Base-by-base conservation (phyloP, 2,888 invertebrate species). In the Heliconius ethilla region DNA sequence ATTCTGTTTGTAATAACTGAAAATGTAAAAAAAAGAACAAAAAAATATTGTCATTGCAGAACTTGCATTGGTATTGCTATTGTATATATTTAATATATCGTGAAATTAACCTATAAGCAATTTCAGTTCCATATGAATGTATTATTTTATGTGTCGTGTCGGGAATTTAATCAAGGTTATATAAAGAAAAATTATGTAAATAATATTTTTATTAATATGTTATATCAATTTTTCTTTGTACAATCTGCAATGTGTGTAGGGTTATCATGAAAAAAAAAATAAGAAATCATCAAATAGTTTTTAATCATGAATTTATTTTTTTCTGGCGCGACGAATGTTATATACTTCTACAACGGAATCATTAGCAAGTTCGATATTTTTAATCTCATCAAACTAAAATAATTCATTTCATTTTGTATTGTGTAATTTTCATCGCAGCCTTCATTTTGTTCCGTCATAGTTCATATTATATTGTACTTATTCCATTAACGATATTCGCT, bases 401-500 rank as follows among this genome's bases (percentile, higher is more conserved):
- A 90, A 88, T 87, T 89, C 86, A 87, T 84, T 87, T 90, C 88
- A 89, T 91, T 87, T 91, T 79, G 78, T 85, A 77, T 84, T 90
- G 87, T 88, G 82, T 90, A 87, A 88, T 88, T 81, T 80, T 80
- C 83, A 82, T 87, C 83, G 82, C 83, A 83, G 81, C 83, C 79
- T 82, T 88, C 83, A 84, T 86, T 87, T 87, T 82, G 80, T 89
- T 89, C 88, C 89, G 87, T 90, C 89, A 89, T 92, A 90, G 89
- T 91, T 87, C 91, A 91, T 92, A 87, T 89, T 92, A 87, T 94
- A 93, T 92, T 92, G 93, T 94, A 93, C 93, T 93, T 94, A 94
- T 92, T 90, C 89, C 90, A 93, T 92, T 91, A 91, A 92, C 89
- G 90, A 91, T 93, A 92, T 93, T 93, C 90, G 87, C 90, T 93